Conservation (phyloP, 2,888 invertebrate species). For the Plagiodera versicolora region DNA sequence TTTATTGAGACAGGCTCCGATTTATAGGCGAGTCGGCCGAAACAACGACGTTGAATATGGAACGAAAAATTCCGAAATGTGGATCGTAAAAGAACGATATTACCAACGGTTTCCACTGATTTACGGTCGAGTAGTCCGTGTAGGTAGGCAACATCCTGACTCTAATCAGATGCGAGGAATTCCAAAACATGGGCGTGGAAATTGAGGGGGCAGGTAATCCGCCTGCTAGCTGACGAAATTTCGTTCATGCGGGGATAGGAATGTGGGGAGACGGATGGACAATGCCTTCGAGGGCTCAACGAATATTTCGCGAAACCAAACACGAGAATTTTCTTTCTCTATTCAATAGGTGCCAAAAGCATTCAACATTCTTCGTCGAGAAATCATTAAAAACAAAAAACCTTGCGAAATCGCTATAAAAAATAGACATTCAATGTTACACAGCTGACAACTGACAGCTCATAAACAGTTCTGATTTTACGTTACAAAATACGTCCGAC, state of each 20-base stretch:
- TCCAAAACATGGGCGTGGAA: conserved; percentile 24
- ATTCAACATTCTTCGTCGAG: too few species aligned
- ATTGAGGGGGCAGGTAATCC: conserved; percentile 18
- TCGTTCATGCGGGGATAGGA: neutral
- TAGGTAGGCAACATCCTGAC: conserved; percentile 27
- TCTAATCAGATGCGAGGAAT: conserved; percentile 26
- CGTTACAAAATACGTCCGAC: too few species aligned
- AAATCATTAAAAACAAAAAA: too few species aligned
- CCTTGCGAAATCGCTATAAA: too few species aligned
- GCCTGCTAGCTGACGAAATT: conserved; percentile 9
- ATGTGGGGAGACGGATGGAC: neutral
- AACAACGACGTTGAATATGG: conserved; percentile 12
- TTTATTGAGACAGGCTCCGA: conserved; percentile 8
- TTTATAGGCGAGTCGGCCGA: neutral
- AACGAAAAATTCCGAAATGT: conserved; percentile 16
- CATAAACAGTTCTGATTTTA: too few species aligned
- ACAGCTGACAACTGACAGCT: too few species aligned
- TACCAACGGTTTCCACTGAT: conserved; percentile 21
- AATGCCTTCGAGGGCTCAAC: neutral
- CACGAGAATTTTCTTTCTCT: neutral
- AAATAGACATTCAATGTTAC: too few species aligned
- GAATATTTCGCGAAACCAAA: neutral
- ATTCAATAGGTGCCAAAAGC: too few species aligned
- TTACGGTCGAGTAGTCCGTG: conserved; percentile 20
- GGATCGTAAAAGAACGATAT: conserved; percentile 18